Conservation (phyloP, 2,113 vertebrate species). For the Pseudonaja textilis region DNA sequence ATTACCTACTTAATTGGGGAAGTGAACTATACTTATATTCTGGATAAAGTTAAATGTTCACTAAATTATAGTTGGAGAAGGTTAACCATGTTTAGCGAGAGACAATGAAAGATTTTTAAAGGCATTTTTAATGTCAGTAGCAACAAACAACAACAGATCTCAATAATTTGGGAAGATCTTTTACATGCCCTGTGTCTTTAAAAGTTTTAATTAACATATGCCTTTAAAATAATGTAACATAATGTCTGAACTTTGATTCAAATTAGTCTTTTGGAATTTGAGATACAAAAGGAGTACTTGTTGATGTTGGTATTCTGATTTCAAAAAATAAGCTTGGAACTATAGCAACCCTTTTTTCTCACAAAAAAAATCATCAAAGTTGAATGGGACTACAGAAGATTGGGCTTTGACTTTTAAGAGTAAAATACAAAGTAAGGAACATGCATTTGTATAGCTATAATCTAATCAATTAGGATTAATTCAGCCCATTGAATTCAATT, state of each 20-base stretch:
- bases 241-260: background rate
- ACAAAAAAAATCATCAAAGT: background rate
- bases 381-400: conserved; percentile 44
- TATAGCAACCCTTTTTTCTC: background rate
- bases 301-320: conserved; percentile 3
- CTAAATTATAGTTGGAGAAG: background rate
- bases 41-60: background rate
- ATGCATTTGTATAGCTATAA: conserved; percentile 54
- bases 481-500: background rate
- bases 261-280: background rate
- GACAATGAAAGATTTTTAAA: background rate
- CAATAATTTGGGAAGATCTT: background rate
- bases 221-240: background rate
- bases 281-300: background rate
- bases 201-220: background rate
- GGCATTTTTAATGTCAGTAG: background rate
- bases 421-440: background rate
- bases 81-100: background rate
- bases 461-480: conserved; percentile 71
- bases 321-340: background rate
- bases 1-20: background rate
- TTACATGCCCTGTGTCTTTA: background rate
- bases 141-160: background rate
- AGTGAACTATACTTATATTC: background rate
- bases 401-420: conserved; percentile 3